These are phyloP conservation scores for Pheosia gnoma DNA, from an alignment of 2,888 invertebrate species.

Conservation along the genomic window DNA sequence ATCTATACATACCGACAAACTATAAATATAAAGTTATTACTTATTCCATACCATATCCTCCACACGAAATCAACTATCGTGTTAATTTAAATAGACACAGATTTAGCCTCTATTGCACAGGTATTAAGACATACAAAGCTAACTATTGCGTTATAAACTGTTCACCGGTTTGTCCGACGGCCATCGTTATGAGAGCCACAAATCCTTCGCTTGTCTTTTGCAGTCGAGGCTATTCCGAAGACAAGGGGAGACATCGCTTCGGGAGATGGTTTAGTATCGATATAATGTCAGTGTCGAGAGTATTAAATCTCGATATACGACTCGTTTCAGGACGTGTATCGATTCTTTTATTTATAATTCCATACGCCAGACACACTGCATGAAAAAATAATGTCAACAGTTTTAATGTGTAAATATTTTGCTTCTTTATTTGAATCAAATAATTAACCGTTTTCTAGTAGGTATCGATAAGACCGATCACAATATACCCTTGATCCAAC, in stretches of 20 bases:
- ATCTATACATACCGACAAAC: neutral
- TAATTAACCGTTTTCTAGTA: no score
- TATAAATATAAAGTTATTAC: neutral
- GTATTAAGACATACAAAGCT: conserved; percentile 9
- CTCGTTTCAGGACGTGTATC: neutral
- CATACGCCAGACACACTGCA: no score
- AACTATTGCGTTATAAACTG: conserved; percentile 27
- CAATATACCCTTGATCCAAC: neutral
- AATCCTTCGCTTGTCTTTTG: conserved; percentile 60
- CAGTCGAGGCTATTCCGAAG: conserved; percentile 48
- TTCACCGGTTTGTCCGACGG: conserved; percentile 37
- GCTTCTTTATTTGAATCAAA: no score
- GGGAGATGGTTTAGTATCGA: neutral
- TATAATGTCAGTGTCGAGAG: neutral
- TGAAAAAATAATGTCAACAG: no score
- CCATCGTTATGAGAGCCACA: conserved; percentile 50
- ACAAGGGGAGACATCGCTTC: conserved; percentile 40
- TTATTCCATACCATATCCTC: neutral
- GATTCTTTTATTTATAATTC: no score
- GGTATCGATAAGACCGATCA: no score
- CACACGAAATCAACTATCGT: neutral
- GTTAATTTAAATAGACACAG: neutral
- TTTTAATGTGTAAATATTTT: no score
- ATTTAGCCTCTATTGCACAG: neutral
- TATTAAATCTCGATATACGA: neutral